These are phyloP conservation scores for Petroica traversi DNA, from an alignment of 2,113 vertebrate species.

Conservation along the genomic window DNA sequence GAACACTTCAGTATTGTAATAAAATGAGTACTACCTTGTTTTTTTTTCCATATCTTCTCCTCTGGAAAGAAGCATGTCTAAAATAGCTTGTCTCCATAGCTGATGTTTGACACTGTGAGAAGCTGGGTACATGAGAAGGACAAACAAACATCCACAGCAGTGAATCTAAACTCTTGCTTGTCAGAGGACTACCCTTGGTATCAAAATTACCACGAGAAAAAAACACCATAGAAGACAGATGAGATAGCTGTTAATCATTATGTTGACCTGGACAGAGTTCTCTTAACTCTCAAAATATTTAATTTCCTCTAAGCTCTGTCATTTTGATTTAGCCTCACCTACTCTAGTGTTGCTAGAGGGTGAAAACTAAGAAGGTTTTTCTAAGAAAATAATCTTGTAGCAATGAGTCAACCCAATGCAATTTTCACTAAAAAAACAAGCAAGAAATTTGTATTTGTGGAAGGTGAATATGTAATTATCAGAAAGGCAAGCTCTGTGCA, in stretches of 20 bases:
- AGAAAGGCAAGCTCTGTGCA: neutral
- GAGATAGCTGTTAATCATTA: neutral
- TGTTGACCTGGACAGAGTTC: neutral
- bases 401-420: neutral
- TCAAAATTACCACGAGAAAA: neutral
- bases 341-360: neutral
- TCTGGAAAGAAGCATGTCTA: neutral
- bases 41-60: neutral
- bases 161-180: neutral
- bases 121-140: neutral
- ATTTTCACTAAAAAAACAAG: neutral
- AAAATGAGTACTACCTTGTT: neutral
- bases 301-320: neutral
- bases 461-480: neutral
- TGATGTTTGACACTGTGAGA: neutral
- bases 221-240: neutral
- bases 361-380: neutral
- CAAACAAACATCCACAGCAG: neutral
- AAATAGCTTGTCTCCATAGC: neutral
- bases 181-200: neutral
- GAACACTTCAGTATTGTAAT: neutral
- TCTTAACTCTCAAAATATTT: conserved; percentile 14
- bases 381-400: neutral
- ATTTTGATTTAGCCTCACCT: neutral
- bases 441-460: neutral